Evolutionary conservation across 2,113 vertebrate genomes (phyloP).

Genomic region (Prunella himalayana): DNA sequence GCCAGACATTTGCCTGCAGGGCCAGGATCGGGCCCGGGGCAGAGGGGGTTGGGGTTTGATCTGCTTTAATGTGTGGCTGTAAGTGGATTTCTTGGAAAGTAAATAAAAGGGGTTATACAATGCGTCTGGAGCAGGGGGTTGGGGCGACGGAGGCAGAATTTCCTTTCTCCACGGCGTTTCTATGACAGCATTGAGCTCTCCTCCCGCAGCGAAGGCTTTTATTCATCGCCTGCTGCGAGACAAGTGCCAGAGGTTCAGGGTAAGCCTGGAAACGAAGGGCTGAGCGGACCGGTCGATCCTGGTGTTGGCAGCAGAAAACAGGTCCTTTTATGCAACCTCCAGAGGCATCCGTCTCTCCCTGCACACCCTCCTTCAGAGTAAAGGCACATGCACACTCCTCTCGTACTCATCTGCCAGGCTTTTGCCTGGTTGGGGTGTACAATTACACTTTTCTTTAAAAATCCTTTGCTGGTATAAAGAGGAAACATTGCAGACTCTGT

Average conservation of each 20-base stretch:
- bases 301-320: neutral
- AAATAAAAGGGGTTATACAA: slow-evolving; percentile 43
- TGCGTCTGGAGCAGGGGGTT: neutral
- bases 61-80: neutral
- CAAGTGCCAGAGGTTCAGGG: neutral
- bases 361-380: neutral
- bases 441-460: neutral
- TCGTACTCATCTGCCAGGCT: neutral
- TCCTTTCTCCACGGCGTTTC: neutral
- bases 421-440: neutral
- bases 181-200: slow-evolving; percentile 29
- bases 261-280: neutral
- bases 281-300: neutral
- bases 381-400: neutral
- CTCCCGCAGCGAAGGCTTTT: neutral
- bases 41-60: neutral
- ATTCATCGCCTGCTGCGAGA: neutral
- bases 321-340: neutral
- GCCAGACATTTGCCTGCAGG: neutral
- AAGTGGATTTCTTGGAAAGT: slow-evolving; percentile 24
- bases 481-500: neutral
- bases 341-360: neutral
- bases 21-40: neutral
- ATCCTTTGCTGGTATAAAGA: neutral
- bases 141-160: neutral